Evolutionary conservation across 2,113 vertebrate species (phyloP), one percentile per base, ranked within the genome.

Genomic region (Myotis lucifugus): DNA sequence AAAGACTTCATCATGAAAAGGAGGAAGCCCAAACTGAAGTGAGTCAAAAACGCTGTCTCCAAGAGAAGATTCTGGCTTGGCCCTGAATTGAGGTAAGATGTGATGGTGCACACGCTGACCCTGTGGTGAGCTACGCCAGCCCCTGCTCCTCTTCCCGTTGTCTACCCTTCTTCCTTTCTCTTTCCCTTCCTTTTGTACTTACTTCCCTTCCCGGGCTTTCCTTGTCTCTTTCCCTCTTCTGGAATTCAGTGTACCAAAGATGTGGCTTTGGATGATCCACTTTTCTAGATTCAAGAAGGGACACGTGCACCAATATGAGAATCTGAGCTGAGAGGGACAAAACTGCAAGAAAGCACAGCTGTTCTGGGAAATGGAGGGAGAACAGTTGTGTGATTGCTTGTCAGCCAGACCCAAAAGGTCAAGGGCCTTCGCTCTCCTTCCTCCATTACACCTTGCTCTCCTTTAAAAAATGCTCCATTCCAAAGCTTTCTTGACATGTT

Each of bases 1-100:
- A 42, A 96, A 96, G 91, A 85, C 74, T 96, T 94, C 92, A 96
- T 93, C 95, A 97, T 95, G 96, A 97, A 97, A 94, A 96, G 79
- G 67, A 97, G 83, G 81, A 97, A 97, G 42, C 32, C 81, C 90
- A 96, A 85, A 95, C 32, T 92, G 54, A 56, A 93, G 81, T 97
- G 93, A 97, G 67, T 89, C 42, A 40, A 67, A 95, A 69, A 91
- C 91, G 56, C 91, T 25, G 25, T 76, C 78, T 93, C 70, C 61
- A 40, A n/a, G 73, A 81, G 21, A 78, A 27, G 37, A 86, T 0
- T 93, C 85, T 42, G 83, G 46, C 50, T 74, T 69, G 10, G 25
- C 70, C 70, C 81, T 50, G 52, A 87, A 6, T 15, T 52, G 32
- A 95, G 92, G 95, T 96, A 72, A 95, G 96, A 64, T 15, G 0